Conservation (phyloP, 1,140 invertebrate genomes). For the Heterodera schachtii region DNA sequence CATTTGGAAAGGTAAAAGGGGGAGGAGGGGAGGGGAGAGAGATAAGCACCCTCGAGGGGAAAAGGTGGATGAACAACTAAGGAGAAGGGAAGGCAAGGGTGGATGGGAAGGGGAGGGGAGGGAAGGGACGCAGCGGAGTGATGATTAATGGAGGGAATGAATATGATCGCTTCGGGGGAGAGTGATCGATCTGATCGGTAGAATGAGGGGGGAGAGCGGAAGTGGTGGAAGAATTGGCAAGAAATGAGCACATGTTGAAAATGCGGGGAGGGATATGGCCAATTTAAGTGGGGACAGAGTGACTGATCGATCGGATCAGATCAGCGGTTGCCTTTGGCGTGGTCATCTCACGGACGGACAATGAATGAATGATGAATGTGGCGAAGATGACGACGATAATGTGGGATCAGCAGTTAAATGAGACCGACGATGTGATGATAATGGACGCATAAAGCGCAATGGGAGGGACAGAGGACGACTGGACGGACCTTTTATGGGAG, state of each 20-base stretch:
- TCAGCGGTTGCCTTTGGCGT: not conserved
- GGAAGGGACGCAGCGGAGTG: not conserved
- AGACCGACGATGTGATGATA: not conserved
- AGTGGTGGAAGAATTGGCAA: not conserved
- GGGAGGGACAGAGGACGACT: not conserved
- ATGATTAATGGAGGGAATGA: not conserved
- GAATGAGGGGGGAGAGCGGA: not conserved
- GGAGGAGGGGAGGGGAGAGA: not conserved
- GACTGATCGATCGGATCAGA: not conserved
- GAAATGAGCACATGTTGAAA: not conserved
- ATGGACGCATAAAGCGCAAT: not conserved
- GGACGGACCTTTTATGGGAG: not conserved
- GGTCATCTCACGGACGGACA: not conserved
- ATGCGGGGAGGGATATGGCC: not conserved
- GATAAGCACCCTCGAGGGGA: conserved; percentile 1
- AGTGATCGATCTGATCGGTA: not conserved
- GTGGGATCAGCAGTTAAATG: not conserved
- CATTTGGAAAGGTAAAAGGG: not conserved
- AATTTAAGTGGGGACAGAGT: not conserved
- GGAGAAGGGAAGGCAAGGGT: not conserved
- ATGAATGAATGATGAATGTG: not conserved
- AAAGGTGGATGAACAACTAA: not conserved
- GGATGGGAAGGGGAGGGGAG: not conserved
- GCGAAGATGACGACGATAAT: not conserved
- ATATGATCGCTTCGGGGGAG: not conserved